A percentile compares a stretch with the other conserved stretches of the same genome.
Conservation (phyloP, 2,797 vertebrate species). For the Ciconia nigra region DNA sequence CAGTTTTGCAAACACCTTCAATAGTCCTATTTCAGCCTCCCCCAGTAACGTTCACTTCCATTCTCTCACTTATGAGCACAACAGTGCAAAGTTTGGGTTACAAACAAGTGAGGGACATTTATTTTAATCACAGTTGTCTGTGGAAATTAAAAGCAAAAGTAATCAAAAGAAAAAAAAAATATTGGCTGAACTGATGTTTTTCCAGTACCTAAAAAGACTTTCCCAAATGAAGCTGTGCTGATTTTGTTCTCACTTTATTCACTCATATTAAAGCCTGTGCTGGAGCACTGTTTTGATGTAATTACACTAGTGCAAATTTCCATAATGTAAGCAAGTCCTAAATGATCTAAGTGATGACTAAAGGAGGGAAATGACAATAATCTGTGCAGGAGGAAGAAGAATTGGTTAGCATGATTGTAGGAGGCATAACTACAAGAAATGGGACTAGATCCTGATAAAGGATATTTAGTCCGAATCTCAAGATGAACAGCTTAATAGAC, state of each 20-base stretch:
- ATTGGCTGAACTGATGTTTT: background rate
- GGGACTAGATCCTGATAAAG: background rate
- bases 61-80: background rate
- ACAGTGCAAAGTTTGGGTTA: background rate
- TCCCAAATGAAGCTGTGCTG: background rate
- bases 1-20: background rate
- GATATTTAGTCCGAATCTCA: background rate
- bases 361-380: constrained; percentile 8
- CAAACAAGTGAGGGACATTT: background rate
- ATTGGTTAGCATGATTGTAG: background rate
- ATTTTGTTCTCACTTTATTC: background rate
- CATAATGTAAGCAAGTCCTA: constrained; percentile 32
- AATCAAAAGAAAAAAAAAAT: background rate
- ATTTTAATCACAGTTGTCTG: constrained; percentile 4
- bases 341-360: background rate
- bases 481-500: background rate
- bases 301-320: constrained; percentile 20
- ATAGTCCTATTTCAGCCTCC: background rate
- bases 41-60: background rate
- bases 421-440: constrained; percentile 14
- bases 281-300: constrained; percentile 18
- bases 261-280: background rate
- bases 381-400: background rate
- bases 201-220: background rate
- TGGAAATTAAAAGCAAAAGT: constrained; percentile 37